Evolutionary conservation across 2,888 invertebrate genomes (phyloP), one percentile per base, ranked within the genome.

Genomic region (Gymnosoma rotundatum): DNA sequence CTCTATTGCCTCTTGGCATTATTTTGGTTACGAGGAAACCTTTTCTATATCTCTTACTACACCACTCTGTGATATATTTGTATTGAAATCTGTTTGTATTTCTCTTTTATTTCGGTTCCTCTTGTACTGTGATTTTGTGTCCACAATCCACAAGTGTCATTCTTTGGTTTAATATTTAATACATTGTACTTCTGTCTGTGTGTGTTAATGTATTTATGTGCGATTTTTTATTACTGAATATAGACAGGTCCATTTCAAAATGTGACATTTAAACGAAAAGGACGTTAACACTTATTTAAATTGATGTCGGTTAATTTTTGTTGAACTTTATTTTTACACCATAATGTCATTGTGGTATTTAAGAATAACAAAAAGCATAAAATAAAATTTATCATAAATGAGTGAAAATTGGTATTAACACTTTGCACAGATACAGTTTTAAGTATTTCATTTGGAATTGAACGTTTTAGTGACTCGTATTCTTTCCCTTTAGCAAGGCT

Each of bases 281-380:
- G 82, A 83, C 86, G 63, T 85, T 82, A 83, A 83, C 86, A 76
- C 79, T 82, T 79, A 86, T 86, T 85, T 70, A 73, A 73, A 79
- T 83, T 78, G 83, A 70, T 83, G 83, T 85, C 84, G 73, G 67
- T 73, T 82, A 64, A 76, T 80, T 80, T 73, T 52, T 70, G 74
- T 80, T 81, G 50, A 64, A 76, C 69, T 86, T 81, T 70, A 64
- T 72, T 73, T 66, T 79, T 58, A 64, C 58, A 72, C 21, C 36
- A 72, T 48, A 60, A 61, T 54, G 45, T 80, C 45, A 38, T 74
- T 73, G 67, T 69, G 78, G 74, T 74, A 67, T 80, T 80, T 69
- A 74, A 61, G 36, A 52, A 64, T 8, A 38, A 80, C 63, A 64
- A 48, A 78, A 56, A 60, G 50, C 52, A 52, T 61, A 32, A 74